Base-by-base conservation (phyloP, 2,113 vertebrate genomes). In the Nannospalax galili region DNA sequence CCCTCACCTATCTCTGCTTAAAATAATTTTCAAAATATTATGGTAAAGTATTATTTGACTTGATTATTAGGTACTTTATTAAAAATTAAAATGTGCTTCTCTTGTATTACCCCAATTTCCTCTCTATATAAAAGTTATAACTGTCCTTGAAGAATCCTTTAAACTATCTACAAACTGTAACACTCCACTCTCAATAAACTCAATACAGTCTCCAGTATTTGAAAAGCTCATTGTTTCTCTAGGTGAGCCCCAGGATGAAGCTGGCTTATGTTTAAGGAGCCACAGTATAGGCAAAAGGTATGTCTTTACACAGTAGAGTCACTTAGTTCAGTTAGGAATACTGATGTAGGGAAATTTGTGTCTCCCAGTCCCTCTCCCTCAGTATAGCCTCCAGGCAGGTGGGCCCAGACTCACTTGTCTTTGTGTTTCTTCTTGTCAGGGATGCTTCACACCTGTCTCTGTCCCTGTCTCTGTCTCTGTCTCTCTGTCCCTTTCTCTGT, bases 21-120 rank as follows among this genome's bases (percentile, higher is more conserved):
- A 89, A 95, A n/a, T 30, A 10, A 35, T 40, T 58, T 92, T 80
- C 24, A 89, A 84, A 82, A 72, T 24, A 82, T 7, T 37, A 52
- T 1, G 60, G 26, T 69, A 40, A 84, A 90, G 30, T 45, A 69
- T 80, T 45, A 69, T 80, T 69, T 74, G 15, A 52, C 74, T 72
- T 58, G 42, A 86, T 69, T 28, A 74, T 28, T 32, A 45, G 75
- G 14, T 24, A 65, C 84, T 91, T 82, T 35, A n/a, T n/a, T n/a
- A n/a, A n/a, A n/a, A n/a, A n/a, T n/a, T n/a, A n/a, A n/a, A n/a
- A n/a, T 58, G 6, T 42, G 42, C n/a, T 24, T 91, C 26, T 10
- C 22, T 90, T 7, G 0, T 4, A 40, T 67, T 15, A 65, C 67
- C 22, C 60, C 73, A 77, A 90, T 35, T 9, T 12, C 5, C 40